Evolutionary conservation across 2,113 vertebrate genomes (phyloP).

Genomic region (Physeter macrocephalus): DNA sequence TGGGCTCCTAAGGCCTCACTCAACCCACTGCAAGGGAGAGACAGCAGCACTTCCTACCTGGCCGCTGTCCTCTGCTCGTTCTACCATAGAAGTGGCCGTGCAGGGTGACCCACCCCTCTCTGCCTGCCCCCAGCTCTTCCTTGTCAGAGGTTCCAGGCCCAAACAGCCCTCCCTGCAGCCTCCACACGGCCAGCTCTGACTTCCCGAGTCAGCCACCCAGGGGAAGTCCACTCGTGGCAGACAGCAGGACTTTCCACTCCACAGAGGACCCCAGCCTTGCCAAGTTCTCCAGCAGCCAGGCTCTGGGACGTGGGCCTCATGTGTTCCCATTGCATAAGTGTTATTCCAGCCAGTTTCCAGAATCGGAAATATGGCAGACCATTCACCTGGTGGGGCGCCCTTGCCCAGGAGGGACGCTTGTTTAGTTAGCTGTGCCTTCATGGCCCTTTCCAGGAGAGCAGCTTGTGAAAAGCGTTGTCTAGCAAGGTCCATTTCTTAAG

Average conservation of each 20-base stretch:
- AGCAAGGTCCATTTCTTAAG: slow-evolving; percentile 16
- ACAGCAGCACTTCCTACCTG: not conserved
- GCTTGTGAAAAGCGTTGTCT: slow-evolving; percentile 20
- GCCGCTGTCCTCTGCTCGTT: not conserved
- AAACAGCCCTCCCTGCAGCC: not conserved
- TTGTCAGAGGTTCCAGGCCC: not conserved
- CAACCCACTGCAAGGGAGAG: not conserved
- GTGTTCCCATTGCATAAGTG: slow-evolving; percentile 39
- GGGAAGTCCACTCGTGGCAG: slow-evolving; percentile 49
- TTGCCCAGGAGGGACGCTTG: slow-evolving; percentile 7
- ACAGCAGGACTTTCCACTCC: slow-evolving; percentile 57
- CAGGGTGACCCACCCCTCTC: not conserved
- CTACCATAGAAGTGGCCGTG: not conserved
- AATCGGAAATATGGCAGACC: slow-evolving; percentile 65
- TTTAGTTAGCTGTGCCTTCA: slow-evolving; percentile 54
- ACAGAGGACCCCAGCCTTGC: not conserved
- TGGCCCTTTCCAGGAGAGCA: slow-evolving; percentile 25
- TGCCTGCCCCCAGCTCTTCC: too few species aligned
- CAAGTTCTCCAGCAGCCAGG: slow-evolving; percentile 59
- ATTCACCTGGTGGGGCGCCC: slow-evolving; percentile 70
- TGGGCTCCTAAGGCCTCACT: not conserved
- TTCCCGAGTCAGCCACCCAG: not conserved
- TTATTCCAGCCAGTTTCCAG: slow-evolving; percentile 68
- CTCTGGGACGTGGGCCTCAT: slow-evolving; percentile 51
- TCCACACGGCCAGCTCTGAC: not conserved